Evolutionary conservation across 2,797 vertebrate species (phyloP).

Genomic region (Eulemur rubriventer): DNA sequence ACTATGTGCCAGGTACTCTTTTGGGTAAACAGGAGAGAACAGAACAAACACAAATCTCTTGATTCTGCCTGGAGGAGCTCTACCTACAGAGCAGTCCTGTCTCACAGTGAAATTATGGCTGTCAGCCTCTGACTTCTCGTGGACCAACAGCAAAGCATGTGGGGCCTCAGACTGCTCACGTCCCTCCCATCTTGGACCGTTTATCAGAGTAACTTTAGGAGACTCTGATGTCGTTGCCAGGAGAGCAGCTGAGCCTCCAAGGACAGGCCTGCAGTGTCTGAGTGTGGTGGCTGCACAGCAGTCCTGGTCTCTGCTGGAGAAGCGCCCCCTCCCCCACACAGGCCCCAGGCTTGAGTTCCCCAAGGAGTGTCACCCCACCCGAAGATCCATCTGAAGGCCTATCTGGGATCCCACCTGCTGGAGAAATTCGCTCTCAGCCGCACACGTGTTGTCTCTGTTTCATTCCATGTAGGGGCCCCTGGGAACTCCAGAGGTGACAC

Average conservation of each 20-base stretch:
- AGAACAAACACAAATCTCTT: neutral
- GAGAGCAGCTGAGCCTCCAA: neutral
- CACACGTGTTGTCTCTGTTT: neutral
- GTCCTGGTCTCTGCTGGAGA: neutral
- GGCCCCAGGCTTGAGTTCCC: neutral
- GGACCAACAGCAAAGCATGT: neutral
- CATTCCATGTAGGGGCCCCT: neutral
- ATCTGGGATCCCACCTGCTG: neutral
- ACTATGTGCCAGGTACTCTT: neutral
- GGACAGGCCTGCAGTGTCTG: neutral
- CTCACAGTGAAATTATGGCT: neutral
- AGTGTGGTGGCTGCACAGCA: rapidly evolving
- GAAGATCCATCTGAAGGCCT: neutral
- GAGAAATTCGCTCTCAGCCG: neutral
- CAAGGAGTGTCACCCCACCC: no score
- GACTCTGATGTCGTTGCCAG: neutral
- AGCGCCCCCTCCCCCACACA: neutral
- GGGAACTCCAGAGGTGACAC: neutral
- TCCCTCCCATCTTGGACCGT: neutral
- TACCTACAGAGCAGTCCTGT: neutral
- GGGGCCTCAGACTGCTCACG: neutral
- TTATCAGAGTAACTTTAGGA: neutral
- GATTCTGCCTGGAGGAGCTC: neutral
- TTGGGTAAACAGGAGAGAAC: neutral
- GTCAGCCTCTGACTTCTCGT: neutral